These are phyloP conservation scores for Eulimnadia texana DNA, from an alignment of 1,140 invertebrate species.

Conservation along the genomic window DNA sequence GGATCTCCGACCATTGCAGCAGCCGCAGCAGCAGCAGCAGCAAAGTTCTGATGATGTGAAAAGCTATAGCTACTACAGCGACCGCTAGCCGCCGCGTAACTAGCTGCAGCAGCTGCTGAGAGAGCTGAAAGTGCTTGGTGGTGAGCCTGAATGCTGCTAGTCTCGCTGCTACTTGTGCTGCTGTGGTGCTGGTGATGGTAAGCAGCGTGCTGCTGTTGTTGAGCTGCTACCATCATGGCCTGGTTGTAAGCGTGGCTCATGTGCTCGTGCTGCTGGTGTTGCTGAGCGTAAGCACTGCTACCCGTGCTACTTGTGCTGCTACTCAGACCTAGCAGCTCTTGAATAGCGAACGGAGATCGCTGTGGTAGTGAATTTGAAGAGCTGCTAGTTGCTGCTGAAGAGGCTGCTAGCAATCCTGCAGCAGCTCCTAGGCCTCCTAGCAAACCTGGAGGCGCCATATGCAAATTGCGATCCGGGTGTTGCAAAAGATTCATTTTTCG, in stretches of 20 bases:
- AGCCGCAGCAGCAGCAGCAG: conserved; percentile 13
- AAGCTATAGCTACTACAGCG: conserved; percentile 1
- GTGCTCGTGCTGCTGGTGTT: neutral
- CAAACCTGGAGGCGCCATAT: conserved; percentile 11
- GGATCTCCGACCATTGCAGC: conserved; percentile 14
- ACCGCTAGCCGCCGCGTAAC: conserved; percentile 20
- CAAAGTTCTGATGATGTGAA: conserved; percentile 8
- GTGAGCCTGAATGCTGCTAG: neutral
- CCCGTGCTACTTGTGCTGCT: conserved; percentile 26
- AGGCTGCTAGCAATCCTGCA: conserved; percentile 2
- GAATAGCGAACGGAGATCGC: conserved; percentile 77
- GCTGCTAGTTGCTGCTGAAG: conserved; percentile 6
- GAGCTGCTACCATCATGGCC: conserved; percentile 11
- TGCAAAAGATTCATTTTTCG: conserved; percentile 13
- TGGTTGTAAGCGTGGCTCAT: conserved; percentile 29
- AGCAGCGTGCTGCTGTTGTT: conserved; percentile 20
- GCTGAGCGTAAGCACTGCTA: conserved; percentile 4
- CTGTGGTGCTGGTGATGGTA: conserved; percentile 25
- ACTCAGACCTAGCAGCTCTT: conserved; percentile 63
- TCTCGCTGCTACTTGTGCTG: conserved; percentile 9
- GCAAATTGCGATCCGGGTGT: conserved; percentile 14
- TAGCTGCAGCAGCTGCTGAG: conserved; percentile 44
- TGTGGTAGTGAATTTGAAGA: conserved; percentile 46
- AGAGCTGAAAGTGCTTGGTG: conserved; percentile 12
- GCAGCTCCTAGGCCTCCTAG: conserved; percentile 8